These are phyloP conservation scores for Megaptera novaeangliae DNA, from an alignment of 2,113 vertebrate species.

Conservation along the genomic window DNA sequence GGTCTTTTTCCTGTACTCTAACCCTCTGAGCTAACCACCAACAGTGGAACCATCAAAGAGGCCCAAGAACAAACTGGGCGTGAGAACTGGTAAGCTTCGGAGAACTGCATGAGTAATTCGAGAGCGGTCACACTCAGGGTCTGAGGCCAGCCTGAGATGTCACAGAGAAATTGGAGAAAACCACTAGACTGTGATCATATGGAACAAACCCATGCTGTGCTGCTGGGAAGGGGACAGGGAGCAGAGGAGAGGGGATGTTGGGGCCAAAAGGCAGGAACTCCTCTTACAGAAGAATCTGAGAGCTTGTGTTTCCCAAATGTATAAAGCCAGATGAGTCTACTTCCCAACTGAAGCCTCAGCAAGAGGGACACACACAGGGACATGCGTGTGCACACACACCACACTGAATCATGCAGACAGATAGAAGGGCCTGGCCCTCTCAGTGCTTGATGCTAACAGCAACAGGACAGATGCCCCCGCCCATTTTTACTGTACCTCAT, in stretches of 20 bases:
- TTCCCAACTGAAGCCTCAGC: background rate
- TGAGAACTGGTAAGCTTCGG: background rate
- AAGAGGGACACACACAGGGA: background rate
- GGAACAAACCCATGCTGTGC: background rate
- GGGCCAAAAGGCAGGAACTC: background rate
- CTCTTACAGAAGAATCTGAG: background rate
- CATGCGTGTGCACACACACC: background rate
- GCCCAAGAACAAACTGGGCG: background rate
- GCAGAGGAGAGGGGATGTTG: background rate
- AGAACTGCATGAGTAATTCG: background rate
- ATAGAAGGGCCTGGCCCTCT: background rate
- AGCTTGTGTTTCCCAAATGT: background rate
- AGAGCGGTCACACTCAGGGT: background rate
- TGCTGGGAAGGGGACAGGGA: background rate
- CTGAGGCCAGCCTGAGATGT: background rate
- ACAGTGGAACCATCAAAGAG: background rate
- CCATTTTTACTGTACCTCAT: background rate
- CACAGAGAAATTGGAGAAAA: background rate
- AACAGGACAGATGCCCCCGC: background rate
- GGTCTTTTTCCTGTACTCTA: background rate
- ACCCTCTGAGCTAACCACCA: background rate
- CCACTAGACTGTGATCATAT: background rate
- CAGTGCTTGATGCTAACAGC: background rate
- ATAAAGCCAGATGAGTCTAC: background rate
- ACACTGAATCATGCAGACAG: background rate